These are phyloP conservation scores for Falco concolor DNA, from an alignment of 2,797 vertebrate species.

Conservation along the genomic window DNA sequence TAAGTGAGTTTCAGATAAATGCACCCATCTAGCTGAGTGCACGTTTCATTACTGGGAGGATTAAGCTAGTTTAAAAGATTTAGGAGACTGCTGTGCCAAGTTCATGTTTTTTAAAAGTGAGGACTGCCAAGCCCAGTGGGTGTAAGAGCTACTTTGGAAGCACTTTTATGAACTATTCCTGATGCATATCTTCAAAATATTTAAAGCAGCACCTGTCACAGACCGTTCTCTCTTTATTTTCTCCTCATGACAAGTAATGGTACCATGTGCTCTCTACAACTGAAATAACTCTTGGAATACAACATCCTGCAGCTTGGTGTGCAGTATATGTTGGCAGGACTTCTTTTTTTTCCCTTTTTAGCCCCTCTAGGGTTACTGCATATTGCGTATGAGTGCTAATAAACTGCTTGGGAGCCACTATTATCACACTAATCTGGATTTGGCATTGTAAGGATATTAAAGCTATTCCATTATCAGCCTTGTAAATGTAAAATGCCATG, in stretches of 20 bases:
- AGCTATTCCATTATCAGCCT: slow-evolving; percentile 36
- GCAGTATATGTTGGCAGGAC: not conserved
- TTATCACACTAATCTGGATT: slow-evolving; percentile 48
- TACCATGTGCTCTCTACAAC: not conserved
- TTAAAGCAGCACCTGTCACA: slow-evolving; percentile 52
- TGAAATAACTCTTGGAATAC: slow-evolving; percentile 21
- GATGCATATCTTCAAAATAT: slow-evolving; percentile 42
- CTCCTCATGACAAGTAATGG: slow-evolving; percentile 6
- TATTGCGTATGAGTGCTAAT: not conserved
- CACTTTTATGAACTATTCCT: slow-evolving; percentile 54
- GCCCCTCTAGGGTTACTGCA: not conserved
- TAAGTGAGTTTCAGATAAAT: slow-evolving; percentile 62
- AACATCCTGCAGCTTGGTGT: not conserved
- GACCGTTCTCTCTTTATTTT: not conserved
- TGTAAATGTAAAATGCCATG: slow-evolving; percentile 8
- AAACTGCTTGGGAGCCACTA: slow-evolving; percentile 27
- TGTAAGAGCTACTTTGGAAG: slow-evolving; percentile 48
- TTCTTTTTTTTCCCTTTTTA: not conserved
- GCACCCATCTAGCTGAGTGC: slow-evolving; percentile 25
- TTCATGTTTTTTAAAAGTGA: slow-evolving; percentile 17
- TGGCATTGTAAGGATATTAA: slow-evolving; percentile 32
- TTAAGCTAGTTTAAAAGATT: slow-evolving; percentile 62
- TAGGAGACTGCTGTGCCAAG: not conserved
- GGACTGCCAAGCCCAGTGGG: slow-evolving; percentile 5
- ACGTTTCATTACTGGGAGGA: slow-evolving; percentile 49